These are phyloP conservation scores for Temnothorax nylanderi DNA, from an alignment of 1,140 invertebrate genomes.

Conservation along the genomic window DNA sequence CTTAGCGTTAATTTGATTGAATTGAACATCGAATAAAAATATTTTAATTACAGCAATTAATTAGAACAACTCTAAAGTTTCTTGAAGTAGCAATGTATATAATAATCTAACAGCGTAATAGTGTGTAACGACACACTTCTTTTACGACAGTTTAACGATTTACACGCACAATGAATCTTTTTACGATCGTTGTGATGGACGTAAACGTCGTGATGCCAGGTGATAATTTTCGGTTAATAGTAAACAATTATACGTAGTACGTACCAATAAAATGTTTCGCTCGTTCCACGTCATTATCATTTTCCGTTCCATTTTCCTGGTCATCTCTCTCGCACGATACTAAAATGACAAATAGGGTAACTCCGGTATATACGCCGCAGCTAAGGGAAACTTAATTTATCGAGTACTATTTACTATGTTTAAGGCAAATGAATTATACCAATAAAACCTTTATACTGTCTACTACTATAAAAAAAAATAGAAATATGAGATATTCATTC, in stretches of 20 bases:
- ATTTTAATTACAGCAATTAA: not conserved
- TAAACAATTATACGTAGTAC: not conserved
- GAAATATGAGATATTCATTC: no score
- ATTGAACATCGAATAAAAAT: not conserved
- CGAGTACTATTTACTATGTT: no score
- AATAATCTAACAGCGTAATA: not conserved
- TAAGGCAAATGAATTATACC: no score
- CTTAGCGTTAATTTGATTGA: not conserved
- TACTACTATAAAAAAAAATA: no score
- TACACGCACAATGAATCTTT: not conserved
- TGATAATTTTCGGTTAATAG: not conserved
- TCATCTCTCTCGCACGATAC: not conserved
- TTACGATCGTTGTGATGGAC: not conserved
- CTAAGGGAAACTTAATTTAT: no score
- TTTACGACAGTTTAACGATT: not conserved
- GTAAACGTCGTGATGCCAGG: no score
- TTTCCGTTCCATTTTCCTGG: conserved; percentile 43
- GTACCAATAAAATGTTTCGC: conserved; percentile 23
- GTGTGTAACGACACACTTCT: no score
- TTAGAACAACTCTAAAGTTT: not conserved
- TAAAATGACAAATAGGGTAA: conserved; percentile 30
- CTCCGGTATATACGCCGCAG: no score
- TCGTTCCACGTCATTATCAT: conserved; percentile 9
- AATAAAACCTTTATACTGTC: no score
- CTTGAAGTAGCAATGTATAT: not conserved